Base-by-base conservation (phyloP, 1,140 invertebrate genomes). In the Drosophila saltans region DNA sequence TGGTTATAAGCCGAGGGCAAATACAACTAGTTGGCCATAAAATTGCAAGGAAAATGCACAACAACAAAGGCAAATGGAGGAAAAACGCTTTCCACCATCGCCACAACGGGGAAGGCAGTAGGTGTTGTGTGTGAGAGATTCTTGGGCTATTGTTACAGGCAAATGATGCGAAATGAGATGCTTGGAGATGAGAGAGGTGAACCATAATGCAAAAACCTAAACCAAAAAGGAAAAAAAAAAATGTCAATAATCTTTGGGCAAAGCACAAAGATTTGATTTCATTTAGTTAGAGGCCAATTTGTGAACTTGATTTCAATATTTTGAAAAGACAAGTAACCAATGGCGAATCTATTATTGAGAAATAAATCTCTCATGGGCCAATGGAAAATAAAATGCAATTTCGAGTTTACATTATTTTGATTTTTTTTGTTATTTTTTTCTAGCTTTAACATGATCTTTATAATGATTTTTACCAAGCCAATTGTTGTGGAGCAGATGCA, bases 151-250 rank as follows among this genome's bases (percentile, higher is more conserved):
- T 79, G 63, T 70, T 75, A 72, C 63, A 62, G 69, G 79, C 69
- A 45, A 70, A 81, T 78, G 75, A 72, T 69, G 85, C 73, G 68
- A 61, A 61, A 79, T 59, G 58, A 66, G 69, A 58, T 66, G 69
- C 63, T 33, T 10, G 10, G 21, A 26, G 26, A 26, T 40, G 16
- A 45, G 43, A 41, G 16, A 16, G 10, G 26, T 1, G n/a, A 36
- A 36, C 33, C 33, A 36, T 1, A 36, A 36, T 7, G 28, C 33
- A 36, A 36, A 36, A 36, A 36, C 33, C 10, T 33, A 61, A 62
- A 40, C 28, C 4, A 39, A 11, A 58, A 57, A 10, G 21, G 43
- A 21, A 7, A 64, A 21, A 7, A 64, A 21, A 62, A 57, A 57
- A 11, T 39, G 11, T 36, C 60, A 52, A 48, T 24, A 48, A 48